Conservation (phyloP, 2,797 vertebrate genomes). For the Margarornis squamiger region DNA sequence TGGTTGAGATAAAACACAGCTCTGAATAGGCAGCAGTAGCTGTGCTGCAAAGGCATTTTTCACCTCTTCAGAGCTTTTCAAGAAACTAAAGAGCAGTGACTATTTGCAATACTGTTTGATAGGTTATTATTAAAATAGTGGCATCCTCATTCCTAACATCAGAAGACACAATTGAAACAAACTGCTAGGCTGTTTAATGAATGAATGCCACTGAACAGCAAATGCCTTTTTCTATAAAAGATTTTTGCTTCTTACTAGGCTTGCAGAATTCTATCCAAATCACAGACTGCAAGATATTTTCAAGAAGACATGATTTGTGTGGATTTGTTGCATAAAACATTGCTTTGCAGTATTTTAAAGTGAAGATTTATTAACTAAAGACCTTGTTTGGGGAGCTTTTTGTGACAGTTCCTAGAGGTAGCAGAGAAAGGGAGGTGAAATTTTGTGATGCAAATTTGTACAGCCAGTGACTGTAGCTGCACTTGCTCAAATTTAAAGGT, state of each 20-base stretch:
- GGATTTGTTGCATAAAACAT: not conserved
- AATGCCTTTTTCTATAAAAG: not conserved
- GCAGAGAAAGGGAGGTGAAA: not conserved
- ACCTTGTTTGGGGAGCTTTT: not conserved
- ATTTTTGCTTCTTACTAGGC: not conserved
- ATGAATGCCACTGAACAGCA: rapidly evolving
- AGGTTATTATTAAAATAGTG: not conserved
- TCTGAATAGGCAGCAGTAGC: not conserved
- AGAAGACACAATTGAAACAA: not conserved
- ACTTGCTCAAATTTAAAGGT: not conserved
- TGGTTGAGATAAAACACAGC: not conserved
- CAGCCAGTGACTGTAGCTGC: not conserved
- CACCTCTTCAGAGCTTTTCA: not conserved
- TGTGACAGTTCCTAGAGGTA: not conserved
- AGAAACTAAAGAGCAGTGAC: not conserved
- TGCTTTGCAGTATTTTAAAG: not conserved
- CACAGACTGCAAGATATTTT: not conserved
- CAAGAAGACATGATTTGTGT: not conserved
- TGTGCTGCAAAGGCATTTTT: not conserved
- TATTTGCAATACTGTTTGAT: not conserved
- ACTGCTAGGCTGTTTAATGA: not conserved
- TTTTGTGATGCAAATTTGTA: not conserved
- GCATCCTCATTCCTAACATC: not conserved
- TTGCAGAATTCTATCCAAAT: not conserved
- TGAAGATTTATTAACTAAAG: not conserved